Evolutionary conservation across 1,140 invertebrate species (phyloP).

Genomic region (Brachionus sp.): DNA sequence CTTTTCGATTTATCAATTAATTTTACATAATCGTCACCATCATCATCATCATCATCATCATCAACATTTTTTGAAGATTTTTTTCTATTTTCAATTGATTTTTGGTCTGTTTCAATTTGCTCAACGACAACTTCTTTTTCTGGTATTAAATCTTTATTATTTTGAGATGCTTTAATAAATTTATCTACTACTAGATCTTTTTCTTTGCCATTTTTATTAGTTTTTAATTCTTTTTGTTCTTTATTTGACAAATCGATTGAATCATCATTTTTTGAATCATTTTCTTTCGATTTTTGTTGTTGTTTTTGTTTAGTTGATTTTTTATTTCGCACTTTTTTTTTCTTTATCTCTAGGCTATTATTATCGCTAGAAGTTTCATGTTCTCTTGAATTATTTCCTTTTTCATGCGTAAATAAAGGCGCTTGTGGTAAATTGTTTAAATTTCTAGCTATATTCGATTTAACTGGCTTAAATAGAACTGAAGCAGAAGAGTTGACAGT

Average conservation of each 20-base stretch:
- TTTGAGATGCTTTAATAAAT: too few species aligned
- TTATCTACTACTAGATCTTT: background rate
- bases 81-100: background rate
- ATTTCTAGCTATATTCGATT: background rate
- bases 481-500: background rate
- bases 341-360: background rate
- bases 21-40: too few species aligned
- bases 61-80: background rate
- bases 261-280: background rate
- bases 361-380: background rate
- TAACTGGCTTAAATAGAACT: background rate
- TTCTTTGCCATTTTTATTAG: background rate
- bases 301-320: background rate
- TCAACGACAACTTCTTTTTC: too few species aligned
- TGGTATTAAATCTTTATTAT: too few species aligned
- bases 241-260: background rate
- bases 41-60: too few species aligned
- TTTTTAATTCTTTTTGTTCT: background rate
- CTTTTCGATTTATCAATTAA: background rate
- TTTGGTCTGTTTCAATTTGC: background rate
- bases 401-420: background rate
- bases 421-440: background rate
- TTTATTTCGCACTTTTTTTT: background rate
- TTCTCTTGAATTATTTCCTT: background rate
- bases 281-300: background rate